Conservation (phyloP, 2,888 invertebrate species). For the Eurois occulta region DNA sequence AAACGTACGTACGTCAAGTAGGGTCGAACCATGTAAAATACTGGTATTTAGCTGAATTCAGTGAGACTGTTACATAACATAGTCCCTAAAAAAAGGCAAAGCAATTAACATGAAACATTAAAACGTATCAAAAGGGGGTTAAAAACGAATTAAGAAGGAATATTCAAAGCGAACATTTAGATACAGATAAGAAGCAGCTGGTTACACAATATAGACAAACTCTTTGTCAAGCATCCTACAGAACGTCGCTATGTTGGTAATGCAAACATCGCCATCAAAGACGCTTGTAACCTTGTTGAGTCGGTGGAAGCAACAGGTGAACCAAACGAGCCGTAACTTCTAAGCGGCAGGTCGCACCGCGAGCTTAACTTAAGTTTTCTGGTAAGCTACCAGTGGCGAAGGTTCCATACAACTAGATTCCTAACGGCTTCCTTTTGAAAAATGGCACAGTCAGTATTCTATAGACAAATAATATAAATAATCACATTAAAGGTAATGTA, state of each 20-base stretch:
- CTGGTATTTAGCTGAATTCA: too few relatives aligned
- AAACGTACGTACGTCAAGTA: too few relatives aligned
- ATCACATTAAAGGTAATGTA: too few relatives aligned
- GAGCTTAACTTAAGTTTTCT: background rate
- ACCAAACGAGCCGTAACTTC: background rate
- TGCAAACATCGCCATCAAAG: slow-evolving; percentile 8
- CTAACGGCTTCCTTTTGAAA: too few relatives aligned
- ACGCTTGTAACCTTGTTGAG: background rate
- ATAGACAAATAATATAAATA: too few relatives aligned
- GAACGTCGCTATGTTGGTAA: background rate
- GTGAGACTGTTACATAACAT: too few relatives aligned
- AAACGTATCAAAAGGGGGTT: too few relatives aligned
- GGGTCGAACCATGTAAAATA: too few relatives aligned
- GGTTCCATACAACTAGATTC: too few relatives aligned
- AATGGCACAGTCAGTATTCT: too few relatives aligned
- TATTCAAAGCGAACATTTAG: background rate
- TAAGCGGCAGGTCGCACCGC: background rate
- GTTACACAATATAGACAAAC: background rate
- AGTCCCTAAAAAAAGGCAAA: too few relatives aligned
- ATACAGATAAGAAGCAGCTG: background rate
- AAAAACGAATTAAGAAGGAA: background rate
- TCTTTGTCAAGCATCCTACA: background rate
- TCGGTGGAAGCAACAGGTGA: slow-evolving; percentile 28
- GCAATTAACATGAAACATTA: too few relatives aligned
- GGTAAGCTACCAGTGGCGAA: background rate